Conservation (phyloP, 2,797 vertebrate genomes). For the Pogonophryne albipinna region DNA sequence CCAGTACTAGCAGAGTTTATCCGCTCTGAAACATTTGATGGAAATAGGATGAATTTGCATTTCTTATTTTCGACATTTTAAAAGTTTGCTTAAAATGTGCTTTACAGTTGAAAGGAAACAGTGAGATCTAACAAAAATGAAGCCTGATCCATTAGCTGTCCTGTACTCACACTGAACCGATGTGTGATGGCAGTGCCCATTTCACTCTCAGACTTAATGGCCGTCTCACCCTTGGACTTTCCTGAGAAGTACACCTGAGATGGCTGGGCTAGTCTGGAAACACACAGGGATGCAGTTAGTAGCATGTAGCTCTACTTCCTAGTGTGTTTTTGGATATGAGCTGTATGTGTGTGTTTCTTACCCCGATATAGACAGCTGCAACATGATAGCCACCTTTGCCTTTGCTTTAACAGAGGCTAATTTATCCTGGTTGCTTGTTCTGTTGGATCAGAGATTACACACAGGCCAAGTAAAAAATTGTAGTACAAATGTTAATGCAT, state of each 20-base stretch:
- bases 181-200: conserved; percentile 91
- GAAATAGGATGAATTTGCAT: too few species aligned
- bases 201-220: conserved; percentile 88
- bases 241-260: conserved; percentile 94
- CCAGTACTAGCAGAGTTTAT: too few species aligned
- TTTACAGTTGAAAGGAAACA: too few species aligned
- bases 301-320: neutral
- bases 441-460: conserved; percentile 68
- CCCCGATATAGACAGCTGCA: conserved; percentile 93
- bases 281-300: conserved; percentile 6
- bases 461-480: conserved; percentile 7
- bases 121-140: too few species aligned
- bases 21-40: too few species aligned
- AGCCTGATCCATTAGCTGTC: neutral
- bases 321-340: neutral
- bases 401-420: conserved; percentile 85
- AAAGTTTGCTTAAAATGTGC: too few species aligned
- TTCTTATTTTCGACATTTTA: too few species aligned
- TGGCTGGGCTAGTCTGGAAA: conserved; percentile 90
- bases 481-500: conserved; percentile 1
- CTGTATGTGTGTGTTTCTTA: conserved; percentile 75
- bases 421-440: conserved; percentile 91
- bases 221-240: conserved; percentile 85
- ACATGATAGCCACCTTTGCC: conserved; percentile 89
- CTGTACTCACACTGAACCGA: conserved; percentile 90